These are phyloP conservation scores for Channallabes apus DNA, from an alignment of 2,797 vertebrate genomes.

Conservation along the genomic window DNA sequence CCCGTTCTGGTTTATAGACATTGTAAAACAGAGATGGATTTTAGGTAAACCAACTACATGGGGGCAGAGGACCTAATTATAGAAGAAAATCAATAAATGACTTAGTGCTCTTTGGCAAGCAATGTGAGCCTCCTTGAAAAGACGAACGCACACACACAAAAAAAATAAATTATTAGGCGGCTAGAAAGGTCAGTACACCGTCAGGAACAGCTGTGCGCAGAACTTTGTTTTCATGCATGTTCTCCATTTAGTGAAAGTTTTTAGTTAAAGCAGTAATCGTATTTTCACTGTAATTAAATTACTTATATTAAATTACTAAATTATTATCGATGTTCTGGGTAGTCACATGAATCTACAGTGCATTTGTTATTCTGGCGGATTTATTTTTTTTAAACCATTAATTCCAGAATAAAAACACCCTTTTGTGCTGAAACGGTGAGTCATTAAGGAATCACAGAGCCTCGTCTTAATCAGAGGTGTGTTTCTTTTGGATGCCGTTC, in stretches of 20 bases:
- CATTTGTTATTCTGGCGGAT: background rate
- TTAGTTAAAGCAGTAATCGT: background rate
- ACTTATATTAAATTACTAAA: background rate
- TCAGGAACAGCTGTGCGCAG: background rate
- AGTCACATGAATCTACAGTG: background rate
- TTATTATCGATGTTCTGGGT: background rate
- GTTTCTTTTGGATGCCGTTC: slow-evolving; percentile 44
- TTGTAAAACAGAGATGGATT: slow-evolving; percentile 65
- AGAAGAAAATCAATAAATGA: background rate
- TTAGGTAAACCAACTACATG: slow-evolving; percentile 55
- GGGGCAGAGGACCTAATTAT: background rate
- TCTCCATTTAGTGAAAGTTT: background rate
- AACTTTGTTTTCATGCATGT: background rate
- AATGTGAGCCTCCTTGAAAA: background rate
- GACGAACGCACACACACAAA: background rate
- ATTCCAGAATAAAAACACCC: background rate
- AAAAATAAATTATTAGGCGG: background rate
- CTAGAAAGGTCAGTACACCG: background rate
- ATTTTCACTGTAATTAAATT: background rate
- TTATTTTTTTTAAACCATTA: background rate
- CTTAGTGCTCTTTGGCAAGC: background rate
- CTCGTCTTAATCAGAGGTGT: slow-evolving; percentile 41
- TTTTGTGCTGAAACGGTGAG: slow-evolving; percentile 14
- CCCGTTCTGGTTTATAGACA: slow-evolving; percentile 67
- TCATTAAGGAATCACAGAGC: slow-evolving; percentile 14